Base-by-base conservation (phyloP, 1,140 invertebrate species). In the Temnothorax longispinosus region DNA sequence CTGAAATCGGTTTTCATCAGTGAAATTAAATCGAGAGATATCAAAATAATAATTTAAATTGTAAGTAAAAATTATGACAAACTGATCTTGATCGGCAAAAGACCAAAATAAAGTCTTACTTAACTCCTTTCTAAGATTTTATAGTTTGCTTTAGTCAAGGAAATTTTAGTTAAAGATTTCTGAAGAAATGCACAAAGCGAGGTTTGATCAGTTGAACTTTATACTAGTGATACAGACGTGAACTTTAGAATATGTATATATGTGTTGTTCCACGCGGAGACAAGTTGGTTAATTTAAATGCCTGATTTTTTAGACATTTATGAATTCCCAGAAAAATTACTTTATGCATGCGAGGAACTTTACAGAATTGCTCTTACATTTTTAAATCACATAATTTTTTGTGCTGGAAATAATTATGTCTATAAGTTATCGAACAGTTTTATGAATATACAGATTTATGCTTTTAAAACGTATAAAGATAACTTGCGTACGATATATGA, bases 201-300 rank as follows among this genome's bases (percentile, higher is more conserved):
- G 32, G 15, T 71, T 81, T 4, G 38, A 41, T 41, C 21, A 44
- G 78, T 72, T 82, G 65, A 82, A 72, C 78, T 82, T 82, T 82
- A 82, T 82, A 15, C 32, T 27, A 47, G 1, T 58, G 50, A 35
- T 11, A 18, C 78, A 71, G 38, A 81, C 38, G 18, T 82, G 78
- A 72, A 82, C 52, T 71, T 72, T 82, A 72, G 18, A 38, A 81
- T 58, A 72, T 72, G 47, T 58, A 81, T 58, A 81, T 32, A 81
- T 32, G 47, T 80, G 32, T 50, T 50, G n/a, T 50, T 80, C 47
- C 44, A 64, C 50, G 10, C 64, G 35, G 18, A 64, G 18, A 21
- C 52, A 56, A 56, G 10, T 71, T 56, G 21, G 21, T 44, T 82
- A 82, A 82, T 82, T 72, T 44, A 72, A 56, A 41, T 56, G 27